Evolutionary conservation across 2,113 vertebrate genomes (phyloP).

Genomic region (Rhizomys pruinosus): DNA sequence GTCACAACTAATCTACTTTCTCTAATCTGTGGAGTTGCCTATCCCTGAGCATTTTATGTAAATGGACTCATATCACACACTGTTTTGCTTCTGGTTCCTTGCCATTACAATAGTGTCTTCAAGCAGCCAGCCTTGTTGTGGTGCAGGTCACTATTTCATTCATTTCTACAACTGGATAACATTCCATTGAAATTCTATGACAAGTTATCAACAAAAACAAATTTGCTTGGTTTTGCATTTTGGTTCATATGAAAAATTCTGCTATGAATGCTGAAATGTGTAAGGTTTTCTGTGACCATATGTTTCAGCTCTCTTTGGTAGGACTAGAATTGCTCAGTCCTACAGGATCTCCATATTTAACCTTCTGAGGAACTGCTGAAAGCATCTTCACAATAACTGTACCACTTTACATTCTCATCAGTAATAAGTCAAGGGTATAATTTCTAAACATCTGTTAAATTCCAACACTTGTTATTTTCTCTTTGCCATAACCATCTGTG

Average conservation of each 20-base stretch:
- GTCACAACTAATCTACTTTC: background rate
- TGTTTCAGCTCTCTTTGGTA: background rate
- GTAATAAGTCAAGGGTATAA: background rate
- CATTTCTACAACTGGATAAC: background rate
- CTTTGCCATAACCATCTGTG: background rate
- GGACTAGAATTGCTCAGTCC: background rate
- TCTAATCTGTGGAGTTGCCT: background rate
- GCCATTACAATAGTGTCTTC: background rate
- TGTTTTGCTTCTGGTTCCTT: background rate
- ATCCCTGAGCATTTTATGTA: background rate
- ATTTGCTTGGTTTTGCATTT: background rate
- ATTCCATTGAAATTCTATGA: background rate
- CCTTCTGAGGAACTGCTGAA: background rate
- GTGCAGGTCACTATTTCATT: background rate
- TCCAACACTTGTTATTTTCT: background rate
- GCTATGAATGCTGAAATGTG: background rate
- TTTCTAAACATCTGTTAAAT: background rate
- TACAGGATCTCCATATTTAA: background rate
- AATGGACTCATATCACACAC: background rate
- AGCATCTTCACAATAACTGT: background rate
- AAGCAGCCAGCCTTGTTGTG: too few relatives aligned
- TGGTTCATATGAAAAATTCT: background rate
- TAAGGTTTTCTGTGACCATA: background rate
- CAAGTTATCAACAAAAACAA: background rate
- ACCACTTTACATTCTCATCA: background rate